A percentile compares a stretch with the other conserved stretches of the same genome.
Evolutionary conservation across 2,113 vertebrate species (phyloP).

Genomic region (Mobula hypostoma): DNA sequence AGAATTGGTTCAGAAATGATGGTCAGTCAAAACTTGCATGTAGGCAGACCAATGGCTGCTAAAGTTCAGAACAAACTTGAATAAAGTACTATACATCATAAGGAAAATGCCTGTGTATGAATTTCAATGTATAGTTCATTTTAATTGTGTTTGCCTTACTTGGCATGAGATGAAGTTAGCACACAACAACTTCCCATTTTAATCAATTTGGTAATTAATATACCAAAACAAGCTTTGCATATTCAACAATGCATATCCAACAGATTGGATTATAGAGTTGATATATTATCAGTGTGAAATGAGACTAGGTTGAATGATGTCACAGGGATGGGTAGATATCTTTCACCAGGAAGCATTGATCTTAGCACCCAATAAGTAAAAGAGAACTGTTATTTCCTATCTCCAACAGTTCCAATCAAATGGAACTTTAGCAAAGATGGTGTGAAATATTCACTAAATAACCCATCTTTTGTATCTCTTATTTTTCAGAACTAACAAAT

Average conservation of each 20-base stretch:
- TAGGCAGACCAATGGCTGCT: background rate
- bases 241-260: background rate
- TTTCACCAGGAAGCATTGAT: background rate
- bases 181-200: background rate
- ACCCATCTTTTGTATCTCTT: background rate
- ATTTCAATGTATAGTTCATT: background rate
- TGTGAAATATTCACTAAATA: background rate
- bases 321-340: background rate
- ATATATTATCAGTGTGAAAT: background rate
- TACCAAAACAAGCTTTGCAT: background rate
- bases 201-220: background rate
- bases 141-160: background rate
- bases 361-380: background rate
- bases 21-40: background rate
- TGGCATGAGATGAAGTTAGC: background rate
- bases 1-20: background rate
- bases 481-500: background rate
- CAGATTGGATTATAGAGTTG: background rate
- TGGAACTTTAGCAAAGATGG: background rate
- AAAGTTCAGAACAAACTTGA: background rate
- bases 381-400: background rate
- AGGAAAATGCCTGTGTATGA: background rate
- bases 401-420: background rate
- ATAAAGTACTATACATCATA: background rate
- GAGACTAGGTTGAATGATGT: background rate